phyloP scores from a whole-genome alignment of 1,140 invertebrate genomes.

The Bombus pyrosoma region DNA sequence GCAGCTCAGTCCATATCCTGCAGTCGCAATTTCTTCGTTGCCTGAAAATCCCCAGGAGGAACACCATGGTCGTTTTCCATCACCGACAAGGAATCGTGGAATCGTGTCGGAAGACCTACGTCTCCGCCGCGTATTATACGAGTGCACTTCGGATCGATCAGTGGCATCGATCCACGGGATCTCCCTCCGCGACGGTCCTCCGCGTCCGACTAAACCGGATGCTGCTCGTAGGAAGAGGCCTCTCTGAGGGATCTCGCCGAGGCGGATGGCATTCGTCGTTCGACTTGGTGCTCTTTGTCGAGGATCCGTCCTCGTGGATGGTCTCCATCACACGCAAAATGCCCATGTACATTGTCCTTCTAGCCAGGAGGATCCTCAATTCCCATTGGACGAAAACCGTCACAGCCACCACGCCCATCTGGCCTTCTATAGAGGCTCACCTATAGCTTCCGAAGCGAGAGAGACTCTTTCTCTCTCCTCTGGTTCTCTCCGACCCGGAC shows the following conservation, averaged over 20 bases:
- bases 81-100: neutral
- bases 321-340: constrained; percentile 71
- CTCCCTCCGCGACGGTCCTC: constrained; percentile 16
- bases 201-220: constrained; percentile 30
- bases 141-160: neutral
- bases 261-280: constrained; percentile 67
- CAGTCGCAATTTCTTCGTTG: neutral
- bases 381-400: constrained; percentile 80
- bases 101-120: neutral
- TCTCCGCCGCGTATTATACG: neutral
- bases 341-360: constrained; percentile 80
- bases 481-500: constrained; percentile 27
- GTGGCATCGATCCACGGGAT: neutral
- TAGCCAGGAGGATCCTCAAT: constrained; percentile 74
- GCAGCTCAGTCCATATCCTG: neutral
- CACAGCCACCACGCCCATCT: constrained; percentile 79
- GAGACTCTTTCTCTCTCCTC: constrained; percentile 51
- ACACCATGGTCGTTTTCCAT: neutral
- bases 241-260: constrained; percentile 45
- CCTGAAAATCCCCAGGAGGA: neutral
- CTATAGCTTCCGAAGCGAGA: constrained; percentile 71
- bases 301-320: constrained; percentile 57
- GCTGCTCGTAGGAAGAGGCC: constrained; percentile 31
- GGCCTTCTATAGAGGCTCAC: constrained; percentile 76
- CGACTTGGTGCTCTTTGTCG: constrained; percentile 73